Conservation (phyloP, 2,797 vertebrate species). For the Lagodon rhomboides region DNA sequence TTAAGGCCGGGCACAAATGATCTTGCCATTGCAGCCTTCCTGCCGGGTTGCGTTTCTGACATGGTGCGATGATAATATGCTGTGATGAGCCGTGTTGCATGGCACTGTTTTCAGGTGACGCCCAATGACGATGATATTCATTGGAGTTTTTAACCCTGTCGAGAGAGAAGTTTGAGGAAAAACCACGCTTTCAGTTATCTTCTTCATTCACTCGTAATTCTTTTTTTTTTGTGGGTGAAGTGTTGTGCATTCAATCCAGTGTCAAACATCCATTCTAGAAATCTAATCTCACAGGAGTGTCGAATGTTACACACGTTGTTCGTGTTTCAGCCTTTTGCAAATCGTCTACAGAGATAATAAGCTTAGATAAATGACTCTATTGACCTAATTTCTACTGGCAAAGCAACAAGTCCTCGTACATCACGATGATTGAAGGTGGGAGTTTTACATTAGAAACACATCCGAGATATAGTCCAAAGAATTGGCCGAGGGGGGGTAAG, state of each 20-base stretch:
- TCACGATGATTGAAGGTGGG: too few species aligned
- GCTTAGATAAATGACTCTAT: too few species aligned
- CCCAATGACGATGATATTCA: background rate
- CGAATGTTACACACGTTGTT: too few species aligned
- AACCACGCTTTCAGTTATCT: background rate
- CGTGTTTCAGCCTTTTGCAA: too few species aligned
- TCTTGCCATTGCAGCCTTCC: background rate
- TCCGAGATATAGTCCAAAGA: too few species aligned
- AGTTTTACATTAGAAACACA: too few species aligned
- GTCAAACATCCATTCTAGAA: too few species aligned
- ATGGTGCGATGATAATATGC: background rate
- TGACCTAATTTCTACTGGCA: too few species aligned
- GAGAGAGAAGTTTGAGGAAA: background rate
- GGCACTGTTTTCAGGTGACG: background rate
- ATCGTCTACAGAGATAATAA: too few species aligned
- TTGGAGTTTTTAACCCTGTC: background rate
- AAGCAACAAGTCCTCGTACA: too few species aligned
- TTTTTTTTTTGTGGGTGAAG: background rate
- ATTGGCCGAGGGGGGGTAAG: too few species aligned
- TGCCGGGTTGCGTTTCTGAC: constrained; percentile 10
- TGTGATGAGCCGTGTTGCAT: constrained; percentile 1
- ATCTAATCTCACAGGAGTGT: too few species aligned
- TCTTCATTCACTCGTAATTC: background rate
- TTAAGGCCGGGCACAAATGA: constrained; percentile 18
- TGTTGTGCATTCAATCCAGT: background rate